Percentiles rank a stretch among this genome's conserved stretches.
These are phyloP conservation scores for Artemia sinica DNA, from an alignment of 2,888 invertebrate genomes.

Conservation along the genomic window DNA sequence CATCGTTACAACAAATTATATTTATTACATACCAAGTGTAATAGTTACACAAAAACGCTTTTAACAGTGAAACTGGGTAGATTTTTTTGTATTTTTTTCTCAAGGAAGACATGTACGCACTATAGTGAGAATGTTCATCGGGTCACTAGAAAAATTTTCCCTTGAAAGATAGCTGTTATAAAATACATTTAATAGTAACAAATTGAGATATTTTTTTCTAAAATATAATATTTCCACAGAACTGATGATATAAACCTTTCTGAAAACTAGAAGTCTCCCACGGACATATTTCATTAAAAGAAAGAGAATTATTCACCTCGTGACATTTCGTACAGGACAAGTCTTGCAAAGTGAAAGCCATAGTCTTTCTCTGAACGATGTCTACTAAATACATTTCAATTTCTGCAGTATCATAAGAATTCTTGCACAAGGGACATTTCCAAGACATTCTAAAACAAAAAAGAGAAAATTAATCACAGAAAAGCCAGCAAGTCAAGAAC, in stretches of 20 bases:
- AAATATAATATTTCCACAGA: neutral
- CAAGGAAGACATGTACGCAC: too few relatives aligned
- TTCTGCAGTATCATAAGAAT: slow-evolving; percentile 64
- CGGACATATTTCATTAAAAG: slow-evolving; percentile 16
- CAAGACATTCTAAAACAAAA: slow-evolving; percentile 47
- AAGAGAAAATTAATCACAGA: too few relatives aligned
- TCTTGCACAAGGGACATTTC: slow-evolving; percentile 63
- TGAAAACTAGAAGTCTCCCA: slow-evolving; percentile 1
- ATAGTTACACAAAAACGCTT: too few relatives aligned
- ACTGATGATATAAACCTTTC: neutral
- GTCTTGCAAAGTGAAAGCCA: slow-evolving; percentile 81
- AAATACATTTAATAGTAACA: neutral
- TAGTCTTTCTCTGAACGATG: slow-evolving; percentile 57
- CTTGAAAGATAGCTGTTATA: neutral
- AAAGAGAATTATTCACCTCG: slow-evolving; percentile 41
- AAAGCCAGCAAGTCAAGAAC: too few relatives aligned
- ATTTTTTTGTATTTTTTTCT: too few relatives aligned
- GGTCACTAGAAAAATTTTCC: neutral
- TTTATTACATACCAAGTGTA: too few relatives aligned
- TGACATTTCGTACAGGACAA: slow-evolving; percentile 69
- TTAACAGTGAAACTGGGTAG: too few relatives aligned
- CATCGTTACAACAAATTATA: too few relatives aligned
- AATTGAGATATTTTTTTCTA: neutral
- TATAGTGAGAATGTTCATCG: too few relatives aligned
- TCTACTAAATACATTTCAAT: slow-evolving; percentile 69